These are phyloP conservation scores for Isichthys henryi DNA, from an alignment of 2,113 vertebrate species.

Conservation along the genomic window DNA sequence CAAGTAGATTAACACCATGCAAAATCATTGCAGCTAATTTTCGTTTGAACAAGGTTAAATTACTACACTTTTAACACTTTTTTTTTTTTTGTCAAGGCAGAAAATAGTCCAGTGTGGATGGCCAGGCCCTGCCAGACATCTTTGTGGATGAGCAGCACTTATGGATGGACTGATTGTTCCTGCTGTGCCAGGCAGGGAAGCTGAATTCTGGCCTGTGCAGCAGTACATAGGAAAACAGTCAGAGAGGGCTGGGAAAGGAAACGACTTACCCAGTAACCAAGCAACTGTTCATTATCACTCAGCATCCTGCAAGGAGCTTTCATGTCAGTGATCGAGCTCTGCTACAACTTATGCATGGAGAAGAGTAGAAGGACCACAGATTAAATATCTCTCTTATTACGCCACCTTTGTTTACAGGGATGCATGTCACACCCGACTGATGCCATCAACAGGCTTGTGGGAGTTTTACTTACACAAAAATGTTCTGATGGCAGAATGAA, in stretches of 20 bases:
- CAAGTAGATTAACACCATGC: not conserved
- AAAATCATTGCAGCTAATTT: not conserved
- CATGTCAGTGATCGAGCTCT: slow-evolving; percentile 30
- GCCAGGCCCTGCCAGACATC: not conserved
- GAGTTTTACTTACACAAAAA: not conserved
- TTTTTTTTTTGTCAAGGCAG: not conserved
- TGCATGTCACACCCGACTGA: not conserved
- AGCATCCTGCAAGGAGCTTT: slow-evolving; percentile 23
- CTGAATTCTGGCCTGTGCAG: slow-evolving; percentile 1
- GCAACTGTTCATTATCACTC: slow-evolving; percentile 39
- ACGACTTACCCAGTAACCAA: slow-evolving; percentile 36
- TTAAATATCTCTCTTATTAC: not conserved
- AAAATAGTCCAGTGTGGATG: not conserved
- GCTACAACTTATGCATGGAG: slow-evolving; percentile 16
- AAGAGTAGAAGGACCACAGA: slow-evolving; percentile 16
- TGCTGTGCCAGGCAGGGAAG: not conserved
- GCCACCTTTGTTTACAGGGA: not conserved
- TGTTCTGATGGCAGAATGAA: too few relatives aligned
- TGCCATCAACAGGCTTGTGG: not conserved
- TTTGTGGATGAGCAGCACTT: slow-evolving; percentile 11
- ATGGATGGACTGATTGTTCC: slow-evolving; percentile 22
- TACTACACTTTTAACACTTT: not conserved
- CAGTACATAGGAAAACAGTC: not conserved
- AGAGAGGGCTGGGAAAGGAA: not conserved
- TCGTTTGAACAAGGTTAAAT: not conserved